A percentile compares a stretch with the other conserved stretches of the same genome.
These are phyloP conservation scores for Ormyrus pomaceus DNA, from an alignment of 2,888 invertebrate genomes.

Conservation along the genomic window DNA sequence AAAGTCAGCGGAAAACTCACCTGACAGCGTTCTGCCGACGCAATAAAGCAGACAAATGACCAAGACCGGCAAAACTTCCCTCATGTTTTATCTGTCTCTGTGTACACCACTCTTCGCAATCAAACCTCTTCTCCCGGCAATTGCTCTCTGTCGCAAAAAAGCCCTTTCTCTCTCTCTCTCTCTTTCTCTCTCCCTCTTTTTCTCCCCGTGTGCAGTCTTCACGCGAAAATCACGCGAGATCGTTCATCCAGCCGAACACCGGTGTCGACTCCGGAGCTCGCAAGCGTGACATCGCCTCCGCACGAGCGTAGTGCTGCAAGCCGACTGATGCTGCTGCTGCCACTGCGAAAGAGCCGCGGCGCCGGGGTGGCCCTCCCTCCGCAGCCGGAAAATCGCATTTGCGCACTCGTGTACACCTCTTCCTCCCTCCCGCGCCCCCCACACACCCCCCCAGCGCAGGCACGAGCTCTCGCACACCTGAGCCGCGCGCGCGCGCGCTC, in stretches of 20 bases:
- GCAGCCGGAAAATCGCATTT: slow-evolving; percentile 39
- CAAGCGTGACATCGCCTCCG: slow-evolving; percentile 45
- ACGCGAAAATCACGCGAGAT: not conserved
- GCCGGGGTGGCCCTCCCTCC: not conserved
- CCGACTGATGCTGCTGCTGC: slow-evolving; percentile 44
- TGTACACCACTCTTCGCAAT: not conserved
- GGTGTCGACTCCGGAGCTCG: not conserved
- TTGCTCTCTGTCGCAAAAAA: too few relatives aligned
- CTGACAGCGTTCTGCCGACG: slow-evolving; percentile 60
- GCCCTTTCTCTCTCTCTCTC: too few relatives aligned
- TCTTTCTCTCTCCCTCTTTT: too few relatives aligned
- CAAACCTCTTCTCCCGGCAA: too few relatives aligned
- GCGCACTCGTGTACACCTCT: slow-evolving; percentile 33
- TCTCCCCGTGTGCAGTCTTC: not conserved
- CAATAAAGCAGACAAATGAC: slow-evolving; percentile 61
- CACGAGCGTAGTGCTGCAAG: slow-evolving; percentile 39
- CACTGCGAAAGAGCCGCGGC: not conserved
- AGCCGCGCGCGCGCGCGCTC: not conserved
- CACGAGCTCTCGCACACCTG: not conserved
- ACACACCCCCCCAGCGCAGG: not conserved
- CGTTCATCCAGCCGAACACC: not conserved
- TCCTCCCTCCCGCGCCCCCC: not conserved
- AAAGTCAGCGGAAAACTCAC: slow-evolving; percentile 59
- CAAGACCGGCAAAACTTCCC: slow-evolving; percentile 57
- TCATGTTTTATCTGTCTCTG: slow-evolving; percentile 57